A percentile compares a stretch with the other conserved stretches of the same genome.
phyloP scores from a whole-genome alignment of 2,113 vertebrate genomes.

The Cyanistes caeruleus region DNA sequence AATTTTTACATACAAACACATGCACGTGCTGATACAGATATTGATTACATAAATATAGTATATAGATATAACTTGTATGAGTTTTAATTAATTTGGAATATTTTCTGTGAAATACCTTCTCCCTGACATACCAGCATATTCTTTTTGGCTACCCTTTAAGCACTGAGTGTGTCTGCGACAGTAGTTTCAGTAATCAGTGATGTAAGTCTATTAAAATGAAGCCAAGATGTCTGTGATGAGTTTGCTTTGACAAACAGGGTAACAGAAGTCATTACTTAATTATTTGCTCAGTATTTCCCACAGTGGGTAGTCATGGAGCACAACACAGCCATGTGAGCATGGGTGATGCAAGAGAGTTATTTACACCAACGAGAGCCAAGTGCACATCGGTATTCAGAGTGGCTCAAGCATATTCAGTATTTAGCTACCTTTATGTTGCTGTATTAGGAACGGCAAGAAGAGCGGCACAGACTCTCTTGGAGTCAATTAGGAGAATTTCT shows the following conservation, averaged over 20 bases:
- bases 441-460: no score
- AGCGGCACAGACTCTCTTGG: no score
- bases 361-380: rapidly evolving
- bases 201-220: not conserved
- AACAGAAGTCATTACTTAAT: conserved; percentile 14
- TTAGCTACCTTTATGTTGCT: not conserved
- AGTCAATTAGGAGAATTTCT: no score
- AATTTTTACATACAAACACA: not conserved
- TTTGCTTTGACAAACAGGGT: not conserved
- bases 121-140: not conserved
- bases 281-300: not conserved
- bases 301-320: not conserved
- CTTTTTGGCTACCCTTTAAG: not conserved
- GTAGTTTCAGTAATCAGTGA: not conserved
- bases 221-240: not conserved
- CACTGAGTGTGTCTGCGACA: not conserved
- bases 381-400: not conserved
- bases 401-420: not conserved
- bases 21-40: not conserved
- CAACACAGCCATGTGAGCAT: not conserved
- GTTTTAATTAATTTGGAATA: not conserved
- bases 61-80: not conserved
- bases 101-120: conserved; percentile 4
- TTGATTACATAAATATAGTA: no score
- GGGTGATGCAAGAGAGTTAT: not conserved